A percentile compares a stretch with the other conserved stretches of the same genome.
These are phyloP conservation scores for Phymatocera aterrima DNA, from an alignment of 2,888 invertebrate genomes.

Conservation along the genomic window DNA sequence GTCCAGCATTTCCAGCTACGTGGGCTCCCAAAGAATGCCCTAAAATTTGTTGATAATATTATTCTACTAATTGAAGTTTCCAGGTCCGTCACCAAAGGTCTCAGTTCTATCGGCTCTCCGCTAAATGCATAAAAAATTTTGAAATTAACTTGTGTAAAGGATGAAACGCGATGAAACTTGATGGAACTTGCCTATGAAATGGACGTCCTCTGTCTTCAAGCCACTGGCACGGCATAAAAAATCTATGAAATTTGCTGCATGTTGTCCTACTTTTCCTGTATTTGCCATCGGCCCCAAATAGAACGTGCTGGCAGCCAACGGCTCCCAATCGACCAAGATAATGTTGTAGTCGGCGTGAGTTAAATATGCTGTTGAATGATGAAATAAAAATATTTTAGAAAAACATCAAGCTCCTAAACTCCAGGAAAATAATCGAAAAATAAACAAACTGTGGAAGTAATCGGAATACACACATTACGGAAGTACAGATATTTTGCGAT, in stretches of 20 bases:
- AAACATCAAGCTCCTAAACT: background rate
- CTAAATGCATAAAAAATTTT: background rate
- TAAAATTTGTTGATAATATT: slow-evolving; percentile 48
- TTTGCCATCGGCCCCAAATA: slow-evolving; percentile 72
- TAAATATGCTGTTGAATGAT: slow-evolving; percentile 67
- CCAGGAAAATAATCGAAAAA: too few species aligned
- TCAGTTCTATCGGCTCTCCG: background rate
- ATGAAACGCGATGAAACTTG: too few species aligned
- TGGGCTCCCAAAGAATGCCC: slow-evolving; percentile 73
- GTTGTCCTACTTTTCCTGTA: slow-evolving; percentile 72
- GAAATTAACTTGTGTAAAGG: background rate
- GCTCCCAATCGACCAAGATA: slow-evolving; percentile 74
- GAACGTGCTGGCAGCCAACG: slow-evolving; percentile 72
- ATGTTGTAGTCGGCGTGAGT: slow-evolving; percentile 72
- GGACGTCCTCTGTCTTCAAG: slow-evolving; percentile 67
- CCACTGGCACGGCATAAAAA: slow-evolving; percentile 69
- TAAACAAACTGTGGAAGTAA: background rate
- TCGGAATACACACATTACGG: background rate
- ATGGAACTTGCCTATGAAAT: slow-evolving; percentile 71
- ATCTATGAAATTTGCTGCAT: slow-evolving; percentile 71
- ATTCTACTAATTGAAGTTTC: background rate
- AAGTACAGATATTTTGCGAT: background rate
- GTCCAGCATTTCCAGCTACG: slow-evolving; percentile 70
- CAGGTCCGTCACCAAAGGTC: background rate
- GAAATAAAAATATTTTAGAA: background rate